These are phyloP conservation scores for Drosophila mayri DNA, from an alignment of 1,140 invertebrate species.

Conservation along the genomic window DNA sequence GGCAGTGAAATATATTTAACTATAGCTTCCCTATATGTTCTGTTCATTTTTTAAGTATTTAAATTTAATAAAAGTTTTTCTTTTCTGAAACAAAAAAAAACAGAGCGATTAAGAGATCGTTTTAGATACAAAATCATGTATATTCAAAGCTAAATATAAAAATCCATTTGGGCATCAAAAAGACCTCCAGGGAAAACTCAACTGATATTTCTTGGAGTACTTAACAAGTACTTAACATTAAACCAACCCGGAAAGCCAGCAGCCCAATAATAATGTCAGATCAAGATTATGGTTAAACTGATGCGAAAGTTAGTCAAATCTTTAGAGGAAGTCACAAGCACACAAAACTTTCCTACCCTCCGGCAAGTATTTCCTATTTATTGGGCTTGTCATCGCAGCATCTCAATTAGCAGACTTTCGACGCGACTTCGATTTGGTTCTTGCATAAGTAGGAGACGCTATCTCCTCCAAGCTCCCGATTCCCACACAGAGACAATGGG, in stretches of 20 bases:
- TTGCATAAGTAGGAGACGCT: constrained; percentile 26
- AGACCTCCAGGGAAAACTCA: neutral
- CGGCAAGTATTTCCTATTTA: neutral
- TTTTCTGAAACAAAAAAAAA: neutral
- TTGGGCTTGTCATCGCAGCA: constrained; percentile 4
- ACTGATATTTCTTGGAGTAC: neutral
- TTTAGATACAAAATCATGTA: neutral
- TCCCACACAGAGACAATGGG: constrained; percentile 61
- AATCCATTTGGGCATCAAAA: neutral
- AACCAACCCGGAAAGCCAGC: neutral
- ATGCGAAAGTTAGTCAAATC: neutral
- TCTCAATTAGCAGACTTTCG: constrained; percentile 25
- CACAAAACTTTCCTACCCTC: constrained; percentile 8
- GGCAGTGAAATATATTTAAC: no score
- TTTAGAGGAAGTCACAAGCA: neutral
- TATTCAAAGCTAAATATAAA: neutral
- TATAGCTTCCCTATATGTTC: no score
- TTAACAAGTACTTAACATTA: neutral
- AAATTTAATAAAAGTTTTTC: neutral
- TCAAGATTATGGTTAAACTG: neutral
- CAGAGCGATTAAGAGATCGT: neutral
- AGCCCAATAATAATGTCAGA: neutral
- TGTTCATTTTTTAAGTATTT: no score
- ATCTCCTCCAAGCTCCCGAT: constrained; percentile 16
- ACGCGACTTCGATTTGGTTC: constrained; percentile 18